Conservation (phyloP, 2,797 vertebrate genomes). For the Diceros bicornis region DNA sequence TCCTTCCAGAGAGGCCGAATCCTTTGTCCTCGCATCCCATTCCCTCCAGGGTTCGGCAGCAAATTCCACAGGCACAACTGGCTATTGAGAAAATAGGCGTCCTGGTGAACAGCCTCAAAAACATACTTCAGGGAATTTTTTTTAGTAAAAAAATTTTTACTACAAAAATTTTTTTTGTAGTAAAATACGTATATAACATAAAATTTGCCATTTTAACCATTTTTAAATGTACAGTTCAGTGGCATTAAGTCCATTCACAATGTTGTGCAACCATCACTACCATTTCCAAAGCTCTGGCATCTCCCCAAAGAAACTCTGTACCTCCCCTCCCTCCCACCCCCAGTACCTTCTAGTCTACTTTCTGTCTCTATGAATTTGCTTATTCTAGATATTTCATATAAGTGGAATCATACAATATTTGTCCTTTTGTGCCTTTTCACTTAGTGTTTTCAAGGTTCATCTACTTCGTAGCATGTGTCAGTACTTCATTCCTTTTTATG, state of each 20-base stretch:
- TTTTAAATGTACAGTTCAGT: not conserved
- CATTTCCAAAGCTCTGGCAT: not conserved
- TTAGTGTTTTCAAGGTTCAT: not conserved
- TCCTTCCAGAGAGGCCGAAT: constrained; percentile 50
- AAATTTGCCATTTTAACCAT: not conserved
- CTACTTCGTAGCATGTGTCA: not conserved
- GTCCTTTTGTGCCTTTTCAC: not conserved
- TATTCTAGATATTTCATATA: not conserved
- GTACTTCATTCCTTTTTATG: not conserved
- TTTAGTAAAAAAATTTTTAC: too few relatives aligned
- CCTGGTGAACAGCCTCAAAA: constrained; percentile 51
- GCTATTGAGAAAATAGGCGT: constrained; percentile 71
- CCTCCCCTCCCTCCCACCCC: too few relatives aligned
- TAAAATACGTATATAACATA: not conserved
- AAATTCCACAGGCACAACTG: constrained; percentile 55
- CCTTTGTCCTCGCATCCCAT: not conserved
- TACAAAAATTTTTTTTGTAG: too few relatives aligned
- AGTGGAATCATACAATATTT: not conserved
- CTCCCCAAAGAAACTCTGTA: not conserved
- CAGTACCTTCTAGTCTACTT: not conserved
- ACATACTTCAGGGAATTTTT: not conserved
- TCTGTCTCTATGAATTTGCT: not conserved
- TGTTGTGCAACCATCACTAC: not conserved
- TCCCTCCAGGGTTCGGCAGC: not conserved
- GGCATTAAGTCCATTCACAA: not conserved